Conservation (phyloP, 2,113 vertebrate species). For the Columba janthina region DNA sequence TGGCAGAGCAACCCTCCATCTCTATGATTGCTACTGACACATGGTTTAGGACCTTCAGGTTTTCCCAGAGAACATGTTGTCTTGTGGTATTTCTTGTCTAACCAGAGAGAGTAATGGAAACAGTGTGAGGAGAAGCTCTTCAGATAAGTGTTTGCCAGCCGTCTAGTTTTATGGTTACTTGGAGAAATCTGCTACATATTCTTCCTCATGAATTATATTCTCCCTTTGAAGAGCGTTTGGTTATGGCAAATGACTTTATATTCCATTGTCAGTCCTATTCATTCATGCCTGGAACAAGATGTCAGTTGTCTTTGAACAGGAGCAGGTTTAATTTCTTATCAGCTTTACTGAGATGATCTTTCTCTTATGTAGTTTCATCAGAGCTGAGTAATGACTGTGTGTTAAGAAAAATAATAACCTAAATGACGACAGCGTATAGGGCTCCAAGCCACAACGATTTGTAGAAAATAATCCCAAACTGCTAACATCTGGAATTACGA, state of each 20-base stretch:
- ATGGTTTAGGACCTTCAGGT: neutral
- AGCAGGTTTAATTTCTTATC: neutral
- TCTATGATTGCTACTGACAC: neutral
- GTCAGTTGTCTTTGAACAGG: neutral
- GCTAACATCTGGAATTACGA: rapidly evolving
- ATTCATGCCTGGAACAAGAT: neutral
- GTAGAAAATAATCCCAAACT: neutral
- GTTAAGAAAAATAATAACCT: neutral
- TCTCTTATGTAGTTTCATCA: neutral
- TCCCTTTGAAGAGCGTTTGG: neutral
- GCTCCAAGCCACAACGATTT: neutral
- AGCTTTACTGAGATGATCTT: neutral
- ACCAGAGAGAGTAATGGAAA: constrained; percentile 6
- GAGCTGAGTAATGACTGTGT: neutral
- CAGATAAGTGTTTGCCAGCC: constrained; percentile 18
- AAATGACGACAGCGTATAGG: neutral
- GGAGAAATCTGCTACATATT: neutral
- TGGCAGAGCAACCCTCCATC: neutral
- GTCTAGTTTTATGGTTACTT: neutral
- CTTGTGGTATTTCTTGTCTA: neutral
- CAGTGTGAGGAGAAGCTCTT: constrained; percentile 12
- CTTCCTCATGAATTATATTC: neutral
- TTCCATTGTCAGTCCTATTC: neutral
- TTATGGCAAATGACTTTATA: neutral
- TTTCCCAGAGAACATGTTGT: neutral